Base-by-base conservation (phyloP, 2,113 vertebrate genomes). In the Casuarius casuarius region DNA sequence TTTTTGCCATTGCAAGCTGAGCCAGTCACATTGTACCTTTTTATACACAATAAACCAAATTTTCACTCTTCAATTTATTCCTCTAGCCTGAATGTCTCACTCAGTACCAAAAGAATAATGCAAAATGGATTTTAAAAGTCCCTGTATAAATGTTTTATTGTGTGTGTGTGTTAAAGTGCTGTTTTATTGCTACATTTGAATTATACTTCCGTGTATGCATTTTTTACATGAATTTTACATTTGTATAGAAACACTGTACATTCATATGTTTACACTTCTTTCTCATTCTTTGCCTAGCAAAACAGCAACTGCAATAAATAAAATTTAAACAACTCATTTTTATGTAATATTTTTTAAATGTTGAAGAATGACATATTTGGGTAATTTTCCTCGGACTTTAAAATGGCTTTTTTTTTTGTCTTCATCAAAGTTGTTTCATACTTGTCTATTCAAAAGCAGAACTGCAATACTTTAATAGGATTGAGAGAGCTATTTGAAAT, bases 391-490 rank as follows among this genome's bases (percentile, higher is more conserved):
- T 97, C 98, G 98, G 98, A 98, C 99, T 98, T 98, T 94, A 97
- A 98, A 98, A 87, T 99, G 38, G 38, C 38, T 38, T 38, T 38
- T 38, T 38, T 38, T 38, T 38, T 38, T 38, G 38, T 38, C 38
- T 38, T 38, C 38, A 99, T 99, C 99, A 99, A 99, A 99, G 98
- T 98, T 98, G 98, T 99, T 99, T 99, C 99, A 98, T 99, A 99
- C 99, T 99, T 99, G 99, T 99, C 99, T 99, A 97, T 99, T 99
- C 99, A 99, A 99, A 99, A 99, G 98, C 98, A 98, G 98, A 98
- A 98, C 98, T 98, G 98, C 99, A 98, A 98, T 99, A 99, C 99
- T 99, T 99, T 99, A 99, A 99, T 99, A 98, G 99, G 99, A 99
- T 99, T 99, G 98, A 98, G 98, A 98, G 96, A 98, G 99, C 99